Evolutionary conservation across 2,797 vertebrate species (phyloP).

Genomic region (Sphenodon punctatus): DNA sequence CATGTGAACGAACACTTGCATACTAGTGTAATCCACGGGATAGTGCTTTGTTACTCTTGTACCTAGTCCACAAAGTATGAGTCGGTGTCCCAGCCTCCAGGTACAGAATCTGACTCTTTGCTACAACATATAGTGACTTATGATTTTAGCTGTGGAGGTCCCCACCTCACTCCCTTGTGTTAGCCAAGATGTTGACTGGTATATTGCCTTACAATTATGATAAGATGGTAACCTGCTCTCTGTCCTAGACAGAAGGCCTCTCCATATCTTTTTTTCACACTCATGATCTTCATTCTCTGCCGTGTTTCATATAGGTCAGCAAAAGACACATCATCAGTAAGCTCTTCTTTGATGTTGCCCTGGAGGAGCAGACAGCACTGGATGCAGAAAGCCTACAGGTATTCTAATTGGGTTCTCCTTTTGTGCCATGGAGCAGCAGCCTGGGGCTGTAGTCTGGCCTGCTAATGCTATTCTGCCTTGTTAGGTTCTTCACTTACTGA

Average conservation of each 20-base stretch:
- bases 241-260: fast-evolving
- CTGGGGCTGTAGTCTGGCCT: background rate
- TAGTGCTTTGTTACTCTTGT: background rate
- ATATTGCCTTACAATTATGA: background rate
- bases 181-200: background rate
- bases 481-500: background rate
- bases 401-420: background rate
- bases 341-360: slow-evolving; percentile 90
- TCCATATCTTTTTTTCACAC: background rate
- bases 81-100: background rate
- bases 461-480: background rate
- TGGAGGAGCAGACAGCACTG: slow-evolving; percentile 76
- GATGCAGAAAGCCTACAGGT: slow-evolving; percentile 94
- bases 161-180: background rate
- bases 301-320: slow-evolving; percentile 82
- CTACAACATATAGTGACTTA: background rate
- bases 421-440: background rate
- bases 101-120: background rate
- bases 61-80: background rate
- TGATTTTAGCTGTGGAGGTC: too few species aligned
- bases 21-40: background rate
- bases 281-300: background rate
- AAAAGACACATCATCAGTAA: slow-evolving; percentile 90
- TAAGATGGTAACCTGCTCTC: background rate
- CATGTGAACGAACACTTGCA: background rate